Evolutionary conservation across 2,888 invertebrate species (phyloP).

Genomic region (Chrysomela aeneicollis): DNA sequence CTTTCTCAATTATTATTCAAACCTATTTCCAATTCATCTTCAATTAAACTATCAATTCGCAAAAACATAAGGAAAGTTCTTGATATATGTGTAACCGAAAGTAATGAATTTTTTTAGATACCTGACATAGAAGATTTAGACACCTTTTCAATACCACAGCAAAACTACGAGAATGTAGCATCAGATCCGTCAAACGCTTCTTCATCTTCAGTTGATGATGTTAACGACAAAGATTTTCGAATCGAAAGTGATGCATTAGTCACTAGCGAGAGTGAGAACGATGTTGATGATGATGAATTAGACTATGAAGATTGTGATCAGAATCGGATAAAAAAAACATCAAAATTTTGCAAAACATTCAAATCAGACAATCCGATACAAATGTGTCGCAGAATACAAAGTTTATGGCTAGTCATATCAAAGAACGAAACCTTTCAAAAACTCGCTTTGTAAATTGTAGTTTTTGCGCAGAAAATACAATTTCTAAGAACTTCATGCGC

Average conservation of each 20-base stretch:
- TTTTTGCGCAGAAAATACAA: conserved; percentile 31
- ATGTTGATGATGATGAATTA: neutral
- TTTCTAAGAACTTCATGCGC: conserved; percentile 35
- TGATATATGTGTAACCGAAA: neutral
- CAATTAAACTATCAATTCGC: too few species aligned
- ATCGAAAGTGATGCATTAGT: neutral
- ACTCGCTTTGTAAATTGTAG: conserved; percentile 18
- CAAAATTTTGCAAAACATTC: neutral
- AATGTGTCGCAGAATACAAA: neutral
- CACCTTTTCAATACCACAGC: neutral
- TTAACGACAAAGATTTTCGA: neutral
- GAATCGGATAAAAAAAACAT: neutral
- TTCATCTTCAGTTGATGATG: neutral
- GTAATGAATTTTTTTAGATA: neutral
- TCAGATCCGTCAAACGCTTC: neutral
- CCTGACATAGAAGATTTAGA: neutral
- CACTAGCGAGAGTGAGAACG: neutral
- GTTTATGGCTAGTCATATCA: neutral
- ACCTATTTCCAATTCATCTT: too few species aligned
- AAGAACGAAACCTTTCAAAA: neutral
- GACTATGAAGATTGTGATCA: neutral
- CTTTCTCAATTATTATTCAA: too few species aligned
- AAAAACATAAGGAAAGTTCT: too few species aligned
- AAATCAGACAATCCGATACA: neutral
- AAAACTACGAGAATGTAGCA: neutral